These are phyloP conservation scores for Gryon sp. DNA, from an alignment of 1,140 invertebrate genomes.

Conservation along the genomic window DNA sequence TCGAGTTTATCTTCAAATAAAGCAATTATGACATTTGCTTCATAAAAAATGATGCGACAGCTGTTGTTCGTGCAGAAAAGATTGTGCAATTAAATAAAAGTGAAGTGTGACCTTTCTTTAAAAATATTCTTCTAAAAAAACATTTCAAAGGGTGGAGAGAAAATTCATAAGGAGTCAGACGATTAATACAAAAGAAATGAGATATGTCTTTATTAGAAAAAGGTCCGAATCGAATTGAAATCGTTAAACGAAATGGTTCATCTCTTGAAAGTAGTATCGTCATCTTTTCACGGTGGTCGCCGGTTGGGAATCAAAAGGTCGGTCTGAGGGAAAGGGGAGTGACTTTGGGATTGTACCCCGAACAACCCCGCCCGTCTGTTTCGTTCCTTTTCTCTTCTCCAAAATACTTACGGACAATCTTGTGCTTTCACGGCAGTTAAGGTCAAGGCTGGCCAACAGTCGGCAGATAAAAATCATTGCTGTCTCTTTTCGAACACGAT, in stretches of 20 bases:
- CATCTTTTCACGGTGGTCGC: conserved; percentile 66
- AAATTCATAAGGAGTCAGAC: conserved; percentile 42
- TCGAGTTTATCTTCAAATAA: conserved; percentile 31
- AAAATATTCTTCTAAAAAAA: conserved; percentile 30
- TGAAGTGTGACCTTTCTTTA: conserved; percentile 39
- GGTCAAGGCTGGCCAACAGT: conserved; percentile 68
- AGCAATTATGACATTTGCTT: conserved; percentile 67
- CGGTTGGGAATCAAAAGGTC: conserved; percentile 59
- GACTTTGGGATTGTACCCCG: conserved; percentile 60
- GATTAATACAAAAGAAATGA: conserved; percentile 73
- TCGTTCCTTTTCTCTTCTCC: conserved; percentile 39
- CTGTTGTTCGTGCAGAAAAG: conserved; percentile 35
- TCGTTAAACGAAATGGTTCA: conserved; percentile 50
- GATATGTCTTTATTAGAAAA: conserved; percentile 78
- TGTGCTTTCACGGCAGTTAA: conserved; percentile 66
- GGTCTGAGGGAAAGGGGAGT: conserved; percentile 58
- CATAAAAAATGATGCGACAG: conserved; percentile 43
- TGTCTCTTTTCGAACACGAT: conserved; percentile 48
- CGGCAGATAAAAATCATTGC: conserved; percentile 60
- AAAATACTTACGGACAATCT: conserved; percentile 57
- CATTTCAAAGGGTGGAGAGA: conserved; percentile 46
- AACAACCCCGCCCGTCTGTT: conserved; percentile 55
- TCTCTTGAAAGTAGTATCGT: conserved; percentile 55
- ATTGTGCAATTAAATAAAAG: conserved; percentile 16
- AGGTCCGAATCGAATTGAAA: conserved; percentile 69